Evolutionary conservation across 2,888 invertebrate genomes (phyloP), one percentile per base, ranked within the genome.

Genomic region (Spilarctia lutea): DNA sequence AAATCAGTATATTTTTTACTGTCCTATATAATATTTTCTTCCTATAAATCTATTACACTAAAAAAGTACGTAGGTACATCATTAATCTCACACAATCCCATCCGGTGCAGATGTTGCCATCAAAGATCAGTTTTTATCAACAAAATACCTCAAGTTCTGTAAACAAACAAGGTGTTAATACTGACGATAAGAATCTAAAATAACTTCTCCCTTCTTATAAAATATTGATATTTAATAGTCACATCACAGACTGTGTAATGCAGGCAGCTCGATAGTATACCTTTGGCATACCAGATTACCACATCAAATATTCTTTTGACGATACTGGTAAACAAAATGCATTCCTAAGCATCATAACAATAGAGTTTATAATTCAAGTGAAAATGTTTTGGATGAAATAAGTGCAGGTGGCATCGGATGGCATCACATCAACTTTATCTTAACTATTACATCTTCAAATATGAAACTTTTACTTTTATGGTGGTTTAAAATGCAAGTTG

Each of bases 161-260:
- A 93, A 93, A 94, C 91, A 93, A 94, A 95, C 95, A 94, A 95
- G 94, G 95, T 94, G 96, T 95, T 95, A 94, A 94, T 92, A 90
- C 86, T 81, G 79, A 80, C 85, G 96, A 95, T 95, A 93, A 89
- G 85, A 80, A 95, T 95, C 94, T 77, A 85, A 88, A 92, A 91
- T 90, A 91, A 87, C 89, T 91, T 88, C 85, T 90, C 92, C 91
- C 87, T 87, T 88, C 86, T 89, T 91, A 92, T 94, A 93, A 95
- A 94, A 94, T 95, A 96, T 95, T 93, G 94, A 94, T 94, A 92
- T 93, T 94, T 94, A 93, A 94, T 93, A 94, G 94, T 93, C 92
- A 86, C 90, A 90, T 91, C 92, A 91, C 90, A 91, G 87, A 86
- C 88, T 81, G 93, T 91, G 95, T 94, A 94, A 95, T 88, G 90